Conservation (phyloP, 35 echinoderm and acorn worm genomes). For the Patiria miniata region DNA sequence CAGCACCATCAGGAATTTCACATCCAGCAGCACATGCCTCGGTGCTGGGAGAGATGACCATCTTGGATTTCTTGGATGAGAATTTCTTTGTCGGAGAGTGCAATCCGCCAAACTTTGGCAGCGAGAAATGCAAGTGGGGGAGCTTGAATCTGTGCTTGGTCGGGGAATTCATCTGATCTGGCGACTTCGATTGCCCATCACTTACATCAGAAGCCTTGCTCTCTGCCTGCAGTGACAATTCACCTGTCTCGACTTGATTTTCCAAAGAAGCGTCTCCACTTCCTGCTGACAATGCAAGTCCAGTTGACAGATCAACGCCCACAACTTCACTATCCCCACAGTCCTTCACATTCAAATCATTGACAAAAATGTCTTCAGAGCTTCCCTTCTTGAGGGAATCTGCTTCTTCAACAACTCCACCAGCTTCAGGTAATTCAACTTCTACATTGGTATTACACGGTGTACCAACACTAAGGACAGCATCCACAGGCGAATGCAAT, state of each 20-base stretch:
- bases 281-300: slow-evolving; percentile 10
- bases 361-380: background rate
- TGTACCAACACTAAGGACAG: too few relatives aligned
- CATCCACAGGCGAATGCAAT: too few relatives aligned
- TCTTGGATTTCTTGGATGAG: slow-evolving; percentile 34
- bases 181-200: background rate
- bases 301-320: background rate
- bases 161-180: background rate
- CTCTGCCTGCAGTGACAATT: background rate
- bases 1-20: background rate
- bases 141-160: slow-evolving; percentile 47
- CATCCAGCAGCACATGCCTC: background rate
- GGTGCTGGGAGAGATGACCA: background rate
- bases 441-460: background rate
- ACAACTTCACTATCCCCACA: background rate
- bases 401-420: background rate
- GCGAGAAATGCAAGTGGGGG: slow-evolving; percentile 37
- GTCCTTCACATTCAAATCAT: background rate
- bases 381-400: background rate
- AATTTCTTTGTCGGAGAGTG: background rate
- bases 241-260: background rate
- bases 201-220: background rate
- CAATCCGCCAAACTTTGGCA: slow-evolving; percentile 49
- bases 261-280: background rate
- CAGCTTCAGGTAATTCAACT: background rate